phyloP scores from a whole-genome alignment of 2,113 vertebrate genomes.

The Athene cunicularia region DNA sequence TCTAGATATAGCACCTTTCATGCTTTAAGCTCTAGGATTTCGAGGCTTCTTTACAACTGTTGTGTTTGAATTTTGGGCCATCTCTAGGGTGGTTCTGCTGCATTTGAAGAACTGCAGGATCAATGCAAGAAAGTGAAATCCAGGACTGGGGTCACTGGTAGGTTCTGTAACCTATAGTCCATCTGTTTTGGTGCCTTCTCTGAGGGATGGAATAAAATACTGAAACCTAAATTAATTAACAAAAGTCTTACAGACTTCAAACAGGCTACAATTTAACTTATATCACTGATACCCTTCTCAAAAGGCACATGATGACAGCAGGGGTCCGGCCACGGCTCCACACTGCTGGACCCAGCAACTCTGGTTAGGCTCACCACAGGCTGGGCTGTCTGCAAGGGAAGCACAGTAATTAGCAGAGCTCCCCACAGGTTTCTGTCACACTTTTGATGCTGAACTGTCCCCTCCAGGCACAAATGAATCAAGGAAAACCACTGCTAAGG shows the following conservation, averaged over 20 bases:
- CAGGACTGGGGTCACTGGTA: not conserved
- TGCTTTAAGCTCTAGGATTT: not conserved
- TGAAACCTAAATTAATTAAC: not conserved
- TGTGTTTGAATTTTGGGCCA: not conserved
- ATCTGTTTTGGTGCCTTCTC: not conserved
- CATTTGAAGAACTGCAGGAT: not conserved
- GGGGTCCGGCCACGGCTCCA: accelerated
- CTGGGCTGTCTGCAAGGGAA: not conserved
- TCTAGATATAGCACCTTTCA: not conserved
- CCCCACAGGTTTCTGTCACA: not conserved
- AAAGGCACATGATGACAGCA: not conserved
- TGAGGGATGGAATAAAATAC: not conserved
- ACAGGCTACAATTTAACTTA: not conserved
- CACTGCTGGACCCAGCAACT: not conserved
- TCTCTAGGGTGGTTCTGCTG: not conserved
- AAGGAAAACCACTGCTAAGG: constrained; percentile 11
- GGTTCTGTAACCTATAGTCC: not conserved
- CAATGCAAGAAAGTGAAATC: not conserved
- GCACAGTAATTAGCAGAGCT: not conserved
- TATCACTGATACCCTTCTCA: not conserved
- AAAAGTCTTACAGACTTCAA: not conserved
- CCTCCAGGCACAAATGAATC: constrained; percentile 43
- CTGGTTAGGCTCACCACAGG: not conserved
- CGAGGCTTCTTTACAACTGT: not conserved
- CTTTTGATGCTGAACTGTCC: not conserved